Base-by-base conservation (phyloP, 1,140 invertebrate species). In the Pomacea maculata region DNA sequence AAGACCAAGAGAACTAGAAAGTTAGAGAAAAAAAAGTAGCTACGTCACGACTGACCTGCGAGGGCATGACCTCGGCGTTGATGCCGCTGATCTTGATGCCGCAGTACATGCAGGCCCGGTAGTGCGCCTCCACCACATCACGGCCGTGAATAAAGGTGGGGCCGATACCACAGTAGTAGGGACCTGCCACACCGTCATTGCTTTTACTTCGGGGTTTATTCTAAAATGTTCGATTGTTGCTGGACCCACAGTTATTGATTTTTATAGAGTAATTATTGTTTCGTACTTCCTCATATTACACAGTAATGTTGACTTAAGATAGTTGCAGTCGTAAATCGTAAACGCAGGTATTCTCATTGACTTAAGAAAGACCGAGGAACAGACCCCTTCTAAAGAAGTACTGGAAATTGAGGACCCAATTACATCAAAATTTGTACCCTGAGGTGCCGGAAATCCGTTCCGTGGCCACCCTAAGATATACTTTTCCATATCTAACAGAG, bases 81-180 rank as follows among this genome's bases (percentile, higher is more conserved):
- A 95, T 96, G 45, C 97, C 97, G 75, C 94, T 94, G 82, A 98
- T 95, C 71, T 95, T 94, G 63, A 98, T 93, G 19, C 97, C 97
- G 78, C 97, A 96, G 88, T 96, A 98, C 3, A 98, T 92, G 85
- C 90, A 92, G 11, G 92, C 92, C 65, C 89, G 86, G 87, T 93
- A 93, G 83, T 98, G 97, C 25, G 96, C 95, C 90, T 98, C 97
- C 67, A 97, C 96, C 77, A 99, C 95, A 91, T 99, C 97, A 52
- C 98, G 93, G 0, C 96, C 98, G 81, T 83, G 90, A 19, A 89
- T 87, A 89, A 96, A 97, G 88, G 98, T 95, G 12, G 97, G 96
- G 9, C 98, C 98, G 14, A 98, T 97, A 65, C 96, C 98, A 87
- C 98, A 99, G 90, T 98, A 98, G 91, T 98, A 98, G 0, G 97